Conservation (phyloP, 2,797 vertebrate genomes). For the Malacoraja senta region DNA sequence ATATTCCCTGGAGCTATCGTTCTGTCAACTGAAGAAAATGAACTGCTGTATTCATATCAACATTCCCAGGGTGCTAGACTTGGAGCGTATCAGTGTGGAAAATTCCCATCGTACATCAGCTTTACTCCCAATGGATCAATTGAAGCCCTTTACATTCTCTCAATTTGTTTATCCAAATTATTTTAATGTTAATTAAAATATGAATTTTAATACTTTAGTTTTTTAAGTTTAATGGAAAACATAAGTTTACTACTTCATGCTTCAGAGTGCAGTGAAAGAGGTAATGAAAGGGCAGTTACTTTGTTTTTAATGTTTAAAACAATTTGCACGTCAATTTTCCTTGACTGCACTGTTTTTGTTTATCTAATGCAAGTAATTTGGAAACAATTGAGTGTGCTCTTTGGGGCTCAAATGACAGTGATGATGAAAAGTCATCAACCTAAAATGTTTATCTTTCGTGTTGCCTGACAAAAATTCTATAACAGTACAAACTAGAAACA, state of each 20-base stretch:
- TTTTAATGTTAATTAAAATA: background rate
- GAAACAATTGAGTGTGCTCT: background rate
- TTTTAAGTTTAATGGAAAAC: background rate
- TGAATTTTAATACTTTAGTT: background rate
- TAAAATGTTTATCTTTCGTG: too few relatives aligned
- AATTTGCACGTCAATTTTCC: background rate
- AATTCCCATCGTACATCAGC: background rate
- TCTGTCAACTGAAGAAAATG: slow-evolving; percentile 7
- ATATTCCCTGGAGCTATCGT: background rate
- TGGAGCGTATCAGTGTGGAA: background rate
- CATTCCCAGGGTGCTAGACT: background rate
- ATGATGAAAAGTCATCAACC: too few relatives aligned
- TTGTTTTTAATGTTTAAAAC: background rate
- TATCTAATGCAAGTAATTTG: background rate
- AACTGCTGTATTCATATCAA: background rate
- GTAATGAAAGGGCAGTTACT: background rate
- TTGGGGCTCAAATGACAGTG: background rate
- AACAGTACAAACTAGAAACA: background rate
- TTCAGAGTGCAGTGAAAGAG: background rate
- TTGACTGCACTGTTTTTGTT: background rate
- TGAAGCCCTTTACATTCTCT: background rate
- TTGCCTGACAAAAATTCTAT: background rate
- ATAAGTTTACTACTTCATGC: background rate
- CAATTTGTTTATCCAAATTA: background rate
- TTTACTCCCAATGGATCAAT: background rate